Base-by-base conservation (phyloP, 2,888 invertebrate genomes). In the Nephrocerus scutellatus region DNA sequence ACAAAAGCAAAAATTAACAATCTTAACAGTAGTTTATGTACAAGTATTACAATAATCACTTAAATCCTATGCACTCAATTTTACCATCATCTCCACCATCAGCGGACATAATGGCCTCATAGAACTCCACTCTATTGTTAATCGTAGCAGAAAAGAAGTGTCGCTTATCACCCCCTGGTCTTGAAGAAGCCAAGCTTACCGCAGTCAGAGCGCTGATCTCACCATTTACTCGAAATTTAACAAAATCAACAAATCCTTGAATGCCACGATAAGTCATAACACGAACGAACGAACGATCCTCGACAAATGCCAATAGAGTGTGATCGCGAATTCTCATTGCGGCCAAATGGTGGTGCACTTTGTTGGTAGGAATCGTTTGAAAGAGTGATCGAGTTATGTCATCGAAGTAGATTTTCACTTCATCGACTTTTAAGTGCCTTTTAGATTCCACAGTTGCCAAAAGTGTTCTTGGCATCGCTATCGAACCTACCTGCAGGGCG, bases 291-390 rank as follows among this genome's bases (percentile, higher is more conserved):
- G 56, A 53, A 13, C 57, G 56, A 21, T 52, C 50, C 53, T 75
- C 73, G 19, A 74, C 55, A 44, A 72, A 74, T 9, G 66, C 63
- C 12, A 75, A 48, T n/a, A 75, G 49, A 1, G 72, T 73, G 51
- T 74, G 72, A 19, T 71, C 72, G 30, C 68, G 60, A 13, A 70
- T 48, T n/a, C 63, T 56, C 12, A 66, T 5, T 0, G 57, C 42
- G 1, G 55, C 53, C 18, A 78, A 55, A 3, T 70, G 71, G 12
- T 68, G 66, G 5, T 78, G 75, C 4, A n/a, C n/a, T 41, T 66
- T 69, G 5, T 62, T 60, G 0, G 72, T 63, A 5, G 62, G 50
- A 36, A 79, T 64, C 32, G 71, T 71, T 48, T 78, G 76, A 46
- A 73, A 69, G 13, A 77, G 49, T 30, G 63, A 66, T 3, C 70